A percentile compares a stretch with the other conserved stretches of the same genome.
Evolutionary conservation across 2,888 invertebrate species (phyloP).

Genomic region (Apantesis nais): DNA sequence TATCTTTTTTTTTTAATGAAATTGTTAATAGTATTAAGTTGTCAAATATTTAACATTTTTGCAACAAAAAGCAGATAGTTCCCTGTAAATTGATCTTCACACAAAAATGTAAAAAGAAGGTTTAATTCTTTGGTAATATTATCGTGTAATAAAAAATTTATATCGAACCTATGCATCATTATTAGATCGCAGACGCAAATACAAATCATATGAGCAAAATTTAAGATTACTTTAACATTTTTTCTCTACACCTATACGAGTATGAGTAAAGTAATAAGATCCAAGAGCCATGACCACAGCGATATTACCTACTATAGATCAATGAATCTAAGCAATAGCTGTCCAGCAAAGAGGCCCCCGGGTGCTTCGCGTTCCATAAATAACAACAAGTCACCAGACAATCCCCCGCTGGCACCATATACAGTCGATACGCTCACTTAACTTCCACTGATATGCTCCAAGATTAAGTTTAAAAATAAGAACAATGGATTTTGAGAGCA

Average conservation of each 20-base stretch:
- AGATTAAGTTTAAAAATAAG: not conserved
- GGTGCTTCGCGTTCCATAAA: conserved; percentile 33
- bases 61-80: no score
- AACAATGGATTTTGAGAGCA: not conserved
- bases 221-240: not conserved
- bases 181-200: no score
- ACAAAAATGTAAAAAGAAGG: no score
- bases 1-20: no score
- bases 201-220: not conserved
- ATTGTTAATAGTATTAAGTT: no score
- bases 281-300: conserved; percentile 6
- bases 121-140: no score
- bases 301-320: conserved; percentile 16
- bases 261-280: not conserved
- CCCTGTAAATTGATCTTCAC: no score
- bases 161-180: no score
- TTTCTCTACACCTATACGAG: not conserved
- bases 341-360: conserved; percentile 7
- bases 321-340: conserved; percentile 17
- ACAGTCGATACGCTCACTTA: conserved; percentile 34
- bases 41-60: no score
- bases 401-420: conserved; percentile 24
- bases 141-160: no score
- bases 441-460: not conserved
- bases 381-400: conserved; percentile 25